Evolutionary conservation across 2,888 invertebrate species (phyloP), one percentile per base, ranked within the genome.

Genomic region (Plebejus argus): DNA sequence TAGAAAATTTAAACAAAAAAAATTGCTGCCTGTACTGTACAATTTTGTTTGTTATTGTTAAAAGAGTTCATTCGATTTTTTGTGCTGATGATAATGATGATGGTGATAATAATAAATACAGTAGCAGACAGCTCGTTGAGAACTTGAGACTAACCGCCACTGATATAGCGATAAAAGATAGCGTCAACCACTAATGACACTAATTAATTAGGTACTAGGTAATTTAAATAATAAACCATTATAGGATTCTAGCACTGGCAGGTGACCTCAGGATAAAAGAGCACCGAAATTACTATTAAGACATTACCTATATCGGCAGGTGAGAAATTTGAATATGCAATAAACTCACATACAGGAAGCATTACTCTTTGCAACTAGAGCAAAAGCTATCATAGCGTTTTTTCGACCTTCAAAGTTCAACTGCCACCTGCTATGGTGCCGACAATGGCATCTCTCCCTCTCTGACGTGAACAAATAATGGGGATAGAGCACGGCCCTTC

Each of bases 361-460:
- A 45, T 45, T 23, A 71, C 10, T 71, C 71, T 45, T 28, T 66
- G 28, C 28, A 66, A 66, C 28, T 66, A 66, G 28, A 66, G 15
- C 66, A 15, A 12, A 66, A 66, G 23, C 28, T 28, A 33, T 15
- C 66, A 66, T 28, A 10, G 20, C 61, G 82, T 82, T 92, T 92
- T 92, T 91, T 91, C 88, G 90, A 93, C 93, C 92, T 93, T 93
- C 90, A 90, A 91, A 91, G 90, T 92, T 91, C 88, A 90, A 79
- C 81, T 84, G 83, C 84, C 93, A 93, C 92, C 93, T 93, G 93
- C 89, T 89, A 86, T 92, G 87, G 87, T 83, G 88, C 89, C 83
- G 88, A 89, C 87, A 91, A 91, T 92, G 88, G 87, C 82, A 71
- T 80, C 82, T 80, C 79, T 88, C 89, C 84, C 88, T 15, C 81